Conservation (phyloP, 2,113 vertebrate genomes). For the Micromys minutus region DNA sequence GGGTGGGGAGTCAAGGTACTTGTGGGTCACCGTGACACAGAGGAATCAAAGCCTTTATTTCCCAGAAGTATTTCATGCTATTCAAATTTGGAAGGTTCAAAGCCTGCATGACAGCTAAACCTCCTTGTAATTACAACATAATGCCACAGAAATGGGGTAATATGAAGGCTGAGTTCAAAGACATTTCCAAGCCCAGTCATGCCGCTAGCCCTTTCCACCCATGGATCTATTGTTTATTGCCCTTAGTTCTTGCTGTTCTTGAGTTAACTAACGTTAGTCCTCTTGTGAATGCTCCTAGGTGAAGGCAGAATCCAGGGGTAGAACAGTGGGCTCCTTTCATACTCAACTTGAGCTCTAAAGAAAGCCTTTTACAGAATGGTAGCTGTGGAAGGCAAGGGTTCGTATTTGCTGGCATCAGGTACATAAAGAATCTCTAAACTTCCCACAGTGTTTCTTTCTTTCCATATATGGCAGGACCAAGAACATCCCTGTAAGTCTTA, state of each 20-base stretch:
- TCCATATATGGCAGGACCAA: background rate
- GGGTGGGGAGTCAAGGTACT: background rate
- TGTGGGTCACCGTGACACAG: background rate
- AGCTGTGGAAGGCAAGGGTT: background rate
- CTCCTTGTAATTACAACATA: background rate
- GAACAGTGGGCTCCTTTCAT: background rate
- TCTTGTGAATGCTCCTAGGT: background rate
- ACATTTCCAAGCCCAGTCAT: background rate
- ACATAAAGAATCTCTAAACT: background rate
- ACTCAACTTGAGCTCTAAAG: background rate
- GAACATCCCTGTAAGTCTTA: background rate
- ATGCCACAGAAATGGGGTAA: background rate
- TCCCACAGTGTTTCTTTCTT: background rate
- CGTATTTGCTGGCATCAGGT: background rate
- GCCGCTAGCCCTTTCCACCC: background rate
- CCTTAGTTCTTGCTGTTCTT: background rate
- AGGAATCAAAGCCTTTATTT: background rate
- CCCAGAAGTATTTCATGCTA: background rate
- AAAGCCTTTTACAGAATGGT: background rate
- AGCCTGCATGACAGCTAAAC: background rate
- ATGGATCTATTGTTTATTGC: background rate
- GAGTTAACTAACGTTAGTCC: too few relatives aligned
- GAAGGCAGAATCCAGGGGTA: conserved; percentile 1
- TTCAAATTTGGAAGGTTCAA: background rate
- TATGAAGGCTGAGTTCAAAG: background rate